Conservation (phyloP, 2,888 invertebrate genomes). For the Crepidodera aurea region DNA sequence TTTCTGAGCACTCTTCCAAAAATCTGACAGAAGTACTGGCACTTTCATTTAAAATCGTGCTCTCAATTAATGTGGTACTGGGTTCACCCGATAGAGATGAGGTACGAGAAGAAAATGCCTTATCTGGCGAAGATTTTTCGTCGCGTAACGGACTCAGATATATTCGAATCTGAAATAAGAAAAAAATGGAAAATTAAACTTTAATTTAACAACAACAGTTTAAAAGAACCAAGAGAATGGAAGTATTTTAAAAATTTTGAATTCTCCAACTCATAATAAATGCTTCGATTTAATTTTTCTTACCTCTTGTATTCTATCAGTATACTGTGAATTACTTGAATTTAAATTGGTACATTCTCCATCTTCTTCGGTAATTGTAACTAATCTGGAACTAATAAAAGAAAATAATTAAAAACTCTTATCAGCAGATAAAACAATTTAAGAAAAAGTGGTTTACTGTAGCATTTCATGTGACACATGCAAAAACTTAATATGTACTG, state of each 20-base stretch:
- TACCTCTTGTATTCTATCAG: constrained; percentile 1
- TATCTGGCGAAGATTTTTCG: constrained; percentile 4
- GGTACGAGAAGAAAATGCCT: constrained; percentile 7
- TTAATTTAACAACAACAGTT: not conserved
- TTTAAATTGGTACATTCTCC: not conserved
- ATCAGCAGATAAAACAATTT: not conserved
- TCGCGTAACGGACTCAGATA: constrained; percentile 23
- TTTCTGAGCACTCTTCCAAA: not conserved
- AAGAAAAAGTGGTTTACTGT: too few species aligned
- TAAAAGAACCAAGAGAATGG: too few species aligned
- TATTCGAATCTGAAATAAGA: constrained; percentile 25
- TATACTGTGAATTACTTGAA: not conserved
- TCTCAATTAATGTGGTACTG: not conserved
- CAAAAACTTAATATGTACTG: too few species aligned
- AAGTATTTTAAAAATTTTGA: too few species aligned
- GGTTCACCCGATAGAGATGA: constrained; percentile 13
- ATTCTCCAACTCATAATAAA: too few species aligned
- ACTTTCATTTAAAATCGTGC: not conserved
- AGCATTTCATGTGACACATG: too few species aligned
- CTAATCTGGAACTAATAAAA: not conserved
- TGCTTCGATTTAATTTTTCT: too few species aligned
- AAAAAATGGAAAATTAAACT: not conserved
- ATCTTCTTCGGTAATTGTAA: not conserved
- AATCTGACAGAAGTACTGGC: too few species aligned
- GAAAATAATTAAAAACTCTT: not conserved